These are phyloP conservation scores for Chunga burmeisteri DNA, from an alignment of 2,113 vertebrate species.

Conservation along the genomic window DNA sequence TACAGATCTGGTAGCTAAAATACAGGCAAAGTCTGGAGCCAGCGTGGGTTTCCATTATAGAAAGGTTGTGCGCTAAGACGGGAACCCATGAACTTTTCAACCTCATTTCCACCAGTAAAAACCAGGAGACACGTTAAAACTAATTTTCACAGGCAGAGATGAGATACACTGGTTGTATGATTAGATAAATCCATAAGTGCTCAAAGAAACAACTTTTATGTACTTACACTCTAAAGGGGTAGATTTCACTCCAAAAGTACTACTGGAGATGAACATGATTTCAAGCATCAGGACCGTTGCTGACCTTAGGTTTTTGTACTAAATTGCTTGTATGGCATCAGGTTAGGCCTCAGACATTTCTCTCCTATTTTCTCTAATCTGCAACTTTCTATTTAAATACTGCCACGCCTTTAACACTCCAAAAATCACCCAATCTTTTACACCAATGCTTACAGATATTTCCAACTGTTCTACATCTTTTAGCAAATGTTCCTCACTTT, in stretches of 20 bases:
- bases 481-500: background rate
- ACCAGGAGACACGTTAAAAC: background rate
- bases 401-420: background rate
- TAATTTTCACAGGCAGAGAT: background rate
- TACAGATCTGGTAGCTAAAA: background rate
- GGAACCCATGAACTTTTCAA: background rate
- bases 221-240: background rate
- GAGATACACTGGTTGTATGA: fast-evolving
- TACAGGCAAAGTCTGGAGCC: background rate
- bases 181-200: background rate
- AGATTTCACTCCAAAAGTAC: background rate
- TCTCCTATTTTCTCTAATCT: background rate
- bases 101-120: background rate
- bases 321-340: background rate
- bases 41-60: fast-evolving
- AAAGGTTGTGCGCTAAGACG: background rate
- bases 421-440: background rate
- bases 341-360: background rate
- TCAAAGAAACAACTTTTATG: background rate
- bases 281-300: background rate
- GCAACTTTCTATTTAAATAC: background rate
- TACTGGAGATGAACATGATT: background rate
- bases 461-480: background rate
- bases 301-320: background rate
- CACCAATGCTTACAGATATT: background rate